Conservation (phyloP, 2,888 invertebrate genomes). For the Lycia hirtaria region DNA sequence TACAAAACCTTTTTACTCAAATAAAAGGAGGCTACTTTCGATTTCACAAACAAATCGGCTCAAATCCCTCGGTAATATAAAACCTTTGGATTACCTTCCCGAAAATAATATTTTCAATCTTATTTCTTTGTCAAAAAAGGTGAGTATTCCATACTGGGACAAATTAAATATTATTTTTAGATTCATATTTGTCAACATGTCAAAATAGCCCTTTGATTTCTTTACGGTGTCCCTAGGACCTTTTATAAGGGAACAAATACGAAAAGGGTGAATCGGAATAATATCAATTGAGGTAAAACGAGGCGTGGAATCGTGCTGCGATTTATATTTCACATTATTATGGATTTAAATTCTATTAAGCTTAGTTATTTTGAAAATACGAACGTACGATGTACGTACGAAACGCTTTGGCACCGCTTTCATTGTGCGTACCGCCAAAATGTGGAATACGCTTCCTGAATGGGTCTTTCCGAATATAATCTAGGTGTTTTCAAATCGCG, state of each 20-base stretch:
- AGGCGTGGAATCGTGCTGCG: slow-evolving; percentile 32
- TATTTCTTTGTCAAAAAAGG: slow-evolving; percentile 24
- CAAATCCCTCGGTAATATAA: slow-evolving; percentile 74
- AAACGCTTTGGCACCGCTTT: too few relatives aligned
- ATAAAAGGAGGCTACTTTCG: slow-evolving; percentile 58
- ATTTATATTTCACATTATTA: background rate
- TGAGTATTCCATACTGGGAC: slow-evolving; percentile 22
- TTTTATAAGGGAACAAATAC: slow-evolving; percentile 44
- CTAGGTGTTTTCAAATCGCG: too few relatives aligned
- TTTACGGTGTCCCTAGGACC: slow-evolving; percentile 65
- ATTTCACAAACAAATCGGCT: slow-evolving; percentile 71
- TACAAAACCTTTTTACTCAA: slow-evolving; percentile 49
- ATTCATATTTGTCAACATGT: slow-evolving; percentile 79
- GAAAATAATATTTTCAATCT: slow-evolving; percentile 31
- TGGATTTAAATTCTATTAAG: too few relatives aligned
- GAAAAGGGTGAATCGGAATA: slow-evolving; percentile 42
- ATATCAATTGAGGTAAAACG: slow-evolving; percentile 71
- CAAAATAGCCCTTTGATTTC: slow-evolving; percentile 82
- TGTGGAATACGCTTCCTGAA: too few relatives aligned
- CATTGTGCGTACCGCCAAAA: too few relatives aligned
- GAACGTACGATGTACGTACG: too few relatives aligned
- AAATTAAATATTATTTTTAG: slow-evolving; percentile 66
- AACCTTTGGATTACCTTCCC: slow-evolving; percentile 57
- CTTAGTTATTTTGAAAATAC: too few relatives aligned
- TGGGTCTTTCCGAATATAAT: too few relatives aligned